Evolutionary conservation across 2,113 vertebrate species (phyloP), one percentile per base, ranked within the genome.

Genomic region (Emydocephalus ijimae): DNA sequence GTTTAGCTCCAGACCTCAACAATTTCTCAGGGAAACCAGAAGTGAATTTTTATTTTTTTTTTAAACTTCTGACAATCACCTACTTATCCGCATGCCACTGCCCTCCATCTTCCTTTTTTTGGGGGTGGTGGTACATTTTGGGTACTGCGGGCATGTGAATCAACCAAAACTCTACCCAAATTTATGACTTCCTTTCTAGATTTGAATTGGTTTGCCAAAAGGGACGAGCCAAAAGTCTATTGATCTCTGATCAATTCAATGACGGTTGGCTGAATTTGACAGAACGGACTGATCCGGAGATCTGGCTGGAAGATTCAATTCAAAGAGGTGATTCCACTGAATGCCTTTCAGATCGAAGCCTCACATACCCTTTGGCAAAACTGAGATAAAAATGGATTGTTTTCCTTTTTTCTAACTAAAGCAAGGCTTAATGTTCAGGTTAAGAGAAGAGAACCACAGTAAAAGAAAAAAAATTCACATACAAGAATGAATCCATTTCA

Each of bases 1-100:
- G 94, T 94, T 95, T 26, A 59, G 92, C 94, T 94, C 50, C 94
- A 93, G 88, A 74, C 59, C 59, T 93, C 87, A 18, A 43, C 95
- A 90, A 88, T 93, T 91, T 6, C 93, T 59, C 92, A 91, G 86
- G 93, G 92, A 88, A 95, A 93, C 45, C 89, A 88, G 93, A 94
- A 94, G 88, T 92, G 91, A 95, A 54, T 26, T 39, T 85, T 87
- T 93, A 92, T 57, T 0, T 26, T 39, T 85, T 87, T 93, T 93
- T 57, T 0, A 94, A 95, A 93, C 90, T 93, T 93, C 95, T 93
- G 94, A 92, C 54, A 21, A 8, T 24, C 8, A 94, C 57, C 89
- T 85, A 81, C 91, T 69, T 69, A 69, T n/a, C 50, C 45, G 81
- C 85, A 56, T 2, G 23, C 6, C 4, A 15, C 10, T 26, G 3